Percentiles rank a stretch among this genome's conserved stretches.
These are phyloP conservation scores for Corvus cornix DNA, from an alignment of 2,113 vertebrate genomes.

Conservation along the genomic window DNA sequence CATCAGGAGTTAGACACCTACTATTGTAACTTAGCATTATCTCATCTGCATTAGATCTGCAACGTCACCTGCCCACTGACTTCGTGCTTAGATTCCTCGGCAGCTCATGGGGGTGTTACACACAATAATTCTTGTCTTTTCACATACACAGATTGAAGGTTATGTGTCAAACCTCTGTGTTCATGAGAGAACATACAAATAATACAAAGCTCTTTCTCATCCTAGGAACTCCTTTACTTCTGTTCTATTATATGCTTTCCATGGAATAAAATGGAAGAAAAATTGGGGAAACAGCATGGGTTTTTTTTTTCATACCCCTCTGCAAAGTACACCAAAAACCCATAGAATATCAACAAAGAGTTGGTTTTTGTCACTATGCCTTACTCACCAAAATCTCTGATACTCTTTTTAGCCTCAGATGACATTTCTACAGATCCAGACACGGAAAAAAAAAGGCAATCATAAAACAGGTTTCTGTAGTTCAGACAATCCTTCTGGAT, in stretches of 20 bases:
- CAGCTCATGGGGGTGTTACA: not conserved
- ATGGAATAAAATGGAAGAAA: not conserved
- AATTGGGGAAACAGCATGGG: not conserved
- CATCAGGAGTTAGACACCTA: not conserved
- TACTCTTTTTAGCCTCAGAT: not conserved
- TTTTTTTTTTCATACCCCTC: not conserved
- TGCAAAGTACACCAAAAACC: not conserved
- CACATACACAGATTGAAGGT: not conserved
- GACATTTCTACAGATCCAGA: not conserved
- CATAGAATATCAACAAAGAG: not conserved
- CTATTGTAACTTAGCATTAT: not conserved
- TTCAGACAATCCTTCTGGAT: constrained; percentile 6
- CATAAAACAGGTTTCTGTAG: not conserved
- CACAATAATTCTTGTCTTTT: not conserved
- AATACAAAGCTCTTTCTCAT: not conserved
- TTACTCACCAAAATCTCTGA: not conserved
- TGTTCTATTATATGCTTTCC: not conserved
- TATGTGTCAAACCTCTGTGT: not conserved
- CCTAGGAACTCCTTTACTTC: not conserved
- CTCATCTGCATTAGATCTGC: not conserved
- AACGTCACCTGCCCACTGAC: not conserved
- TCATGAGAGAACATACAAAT: not conserved
- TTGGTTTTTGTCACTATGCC: not conserved
- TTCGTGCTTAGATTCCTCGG: not conserved
- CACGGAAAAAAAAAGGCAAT: not conserved